Percentiles rank a stretch among this genome's conserved stretches.
These are phyloP conservation scores for Micoletzkya japonica DNA, from an alignment of 2,888 invertebrate species.

Conservation along the genomic window DNA sequence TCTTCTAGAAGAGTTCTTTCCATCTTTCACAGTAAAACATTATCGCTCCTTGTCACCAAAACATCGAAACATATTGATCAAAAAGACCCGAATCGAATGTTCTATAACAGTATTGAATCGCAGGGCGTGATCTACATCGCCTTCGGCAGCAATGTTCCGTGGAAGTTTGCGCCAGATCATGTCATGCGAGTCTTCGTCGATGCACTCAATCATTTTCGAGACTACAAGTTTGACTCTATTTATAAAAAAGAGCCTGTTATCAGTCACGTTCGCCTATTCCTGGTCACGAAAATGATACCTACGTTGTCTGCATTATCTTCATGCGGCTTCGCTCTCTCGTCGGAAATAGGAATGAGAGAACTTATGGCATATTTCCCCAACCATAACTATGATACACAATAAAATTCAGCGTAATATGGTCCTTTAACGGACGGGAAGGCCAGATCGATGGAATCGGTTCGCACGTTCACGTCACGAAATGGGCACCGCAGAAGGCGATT, in stretches of 20 bases:
- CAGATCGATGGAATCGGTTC: slow-evolving; percentile 3
- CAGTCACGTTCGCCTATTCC: not conserved
- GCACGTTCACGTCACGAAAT: slow-evolving; percentile 34
- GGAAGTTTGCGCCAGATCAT: slow-evolving; percentile 30
- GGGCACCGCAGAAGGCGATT: slow-evolving; percentile 43
- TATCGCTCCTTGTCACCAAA: too few relatives aligned
- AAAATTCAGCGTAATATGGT: slow-evolving; percentile 32
- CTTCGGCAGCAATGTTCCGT: slow-evolving; percentile 35
- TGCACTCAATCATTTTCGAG: slow-evolving; percentile 30
- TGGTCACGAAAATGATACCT: too few relatives aligned
- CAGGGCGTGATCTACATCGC: slow-evolving; percentile 40
- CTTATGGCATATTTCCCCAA: not conserved
- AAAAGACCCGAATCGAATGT: slow-evolving; percentile 25
- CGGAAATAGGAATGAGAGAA: too few relatives aligned
- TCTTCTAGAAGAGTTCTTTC: too few relatives aligned
- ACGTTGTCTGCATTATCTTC: too few relatives aligned
- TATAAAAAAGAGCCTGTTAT: not conserved
- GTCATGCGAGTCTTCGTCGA: slow-evolving; percentile 27
- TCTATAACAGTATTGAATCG: too few relatives aligned
- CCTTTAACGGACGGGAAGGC: slow-evolving; percentile 31
- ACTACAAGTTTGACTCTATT: slow-evolving; percentile 26
- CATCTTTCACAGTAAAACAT: too few relatives aligned
- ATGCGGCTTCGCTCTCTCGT: too few relatives aligned
- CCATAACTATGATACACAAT: slow-evolving; percentile 1
- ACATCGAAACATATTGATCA: not conserved